These are phyloP conservation scores for Strigamia crassipes DNA, from an alignment of 2,888 invertebrate genomes.

Conservation along the genomic window DNA sequence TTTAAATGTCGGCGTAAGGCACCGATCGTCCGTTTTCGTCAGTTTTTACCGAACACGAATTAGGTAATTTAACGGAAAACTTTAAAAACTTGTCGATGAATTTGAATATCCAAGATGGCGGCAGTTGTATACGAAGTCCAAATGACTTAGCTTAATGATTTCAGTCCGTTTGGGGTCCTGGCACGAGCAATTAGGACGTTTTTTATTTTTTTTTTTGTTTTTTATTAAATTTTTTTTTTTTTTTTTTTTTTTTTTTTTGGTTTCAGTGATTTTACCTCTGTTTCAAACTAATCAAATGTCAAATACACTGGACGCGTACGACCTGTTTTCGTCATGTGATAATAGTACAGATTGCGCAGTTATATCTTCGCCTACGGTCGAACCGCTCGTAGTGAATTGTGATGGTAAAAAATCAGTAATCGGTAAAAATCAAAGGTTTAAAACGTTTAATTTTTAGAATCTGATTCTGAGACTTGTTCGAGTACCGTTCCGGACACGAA, in stretches of 20 bases:
- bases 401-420: not conserved
- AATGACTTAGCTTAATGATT: not conserved
- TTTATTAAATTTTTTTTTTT: too few relatives aligned
- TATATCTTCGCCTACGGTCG: not conserved
- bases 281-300: not conserved
- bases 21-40: not conserved
- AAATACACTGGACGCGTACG: not conserved
- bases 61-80: not conserved
- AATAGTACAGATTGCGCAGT: conserved; percentile 18
- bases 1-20: not conserved
- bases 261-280: not conserved
- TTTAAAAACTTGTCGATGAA: too few relatives aligned
- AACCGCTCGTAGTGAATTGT: conserved; percentile 7
- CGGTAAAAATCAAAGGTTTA: not conserved
- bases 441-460: not conserved
- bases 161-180: not conserved
- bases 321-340: not conserved
- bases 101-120: not conserved
- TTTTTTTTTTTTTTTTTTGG: too few relatives aligned
- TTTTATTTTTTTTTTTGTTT: too few relatives aligned
- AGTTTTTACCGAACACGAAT: not conserved
- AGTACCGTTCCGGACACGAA: not conserved
- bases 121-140: not conserved
- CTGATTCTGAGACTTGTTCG: not conserved
- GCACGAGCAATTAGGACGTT: not conserved